Percentiles rank a stretch among this genome's conserved stretches.
Conservation (phyloP, 2,797 vertebrate species). For the Nasua narica region DNA sequence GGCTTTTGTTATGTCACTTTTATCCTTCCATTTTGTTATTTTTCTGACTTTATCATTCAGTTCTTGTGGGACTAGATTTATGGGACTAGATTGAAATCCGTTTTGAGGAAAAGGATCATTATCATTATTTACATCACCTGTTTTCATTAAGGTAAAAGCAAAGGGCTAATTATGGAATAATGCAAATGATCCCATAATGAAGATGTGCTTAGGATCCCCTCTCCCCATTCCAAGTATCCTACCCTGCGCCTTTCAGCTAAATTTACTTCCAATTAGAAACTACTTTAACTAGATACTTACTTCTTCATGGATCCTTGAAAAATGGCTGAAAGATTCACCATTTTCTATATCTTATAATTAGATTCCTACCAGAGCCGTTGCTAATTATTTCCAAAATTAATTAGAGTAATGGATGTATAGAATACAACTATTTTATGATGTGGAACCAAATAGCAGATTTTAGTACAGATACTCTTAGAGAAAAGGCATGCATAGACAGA, state of each 20-base stretch:
- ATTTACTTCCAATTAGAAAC: background rate
- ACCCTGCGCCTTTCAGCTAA: background rate
- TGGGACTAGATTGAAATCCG: background rate
- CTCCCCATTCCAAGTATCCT: background rate
- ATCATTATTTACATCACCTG: background rate
- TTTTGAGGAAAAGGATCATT: background rate
- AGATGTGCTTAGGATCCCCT: background rate
- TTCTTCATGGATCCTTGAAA: background rate
- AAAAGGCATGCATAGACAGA: rapidly evolving
- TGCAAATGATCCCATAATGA: background rate
- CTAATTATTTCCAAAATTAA: background rate
- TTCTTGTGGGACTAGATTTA: background rate
- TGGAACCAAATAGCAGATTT: background rate
- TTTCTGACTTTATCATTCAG: background rate
- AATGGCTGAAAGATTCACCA: background rate
- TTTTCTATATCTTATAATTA: background rate
- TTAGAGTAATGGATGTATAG: background rate
- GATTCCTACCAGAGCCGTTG: background rate
- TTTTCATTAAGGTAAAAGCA: background rate
- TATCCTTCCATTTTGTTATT: background rate
- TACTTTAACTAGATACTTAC: background rate
- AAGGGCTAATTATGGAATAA: background rate
- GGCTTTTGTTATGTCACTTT: background rate
- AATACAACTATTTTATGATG: background rate
- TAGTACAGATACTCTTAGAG: background rate